These are phyloP conservation scores for Lonchura striata DNA, from an alignment of 2,113 vertebrate species.

Conservation along the genomic window DNA sequence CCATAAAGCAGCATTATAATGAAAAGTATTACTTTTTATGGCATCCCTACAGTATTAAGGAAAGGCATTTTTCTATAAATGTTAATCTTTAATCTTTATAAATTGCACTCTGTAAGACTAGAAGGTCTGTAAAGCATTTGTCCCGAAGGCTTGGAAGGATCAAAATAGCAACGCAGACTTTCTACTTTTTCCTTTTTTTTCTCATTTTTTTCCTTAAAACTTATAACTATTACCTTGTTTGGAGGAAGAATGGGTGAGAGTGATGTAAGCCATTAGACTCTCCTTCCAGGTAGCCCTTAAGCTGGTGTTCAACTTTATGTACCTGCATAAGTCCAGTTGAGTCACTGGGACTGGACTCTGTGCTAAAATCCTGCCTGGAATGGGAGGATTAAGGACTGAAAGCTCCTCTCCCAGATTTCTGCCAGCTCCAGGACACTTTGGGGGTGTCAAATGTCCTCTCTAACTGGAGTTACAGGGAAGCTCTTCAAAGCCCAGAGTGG, in stretches of 20 bases:
- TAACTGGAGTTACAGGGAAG: not conserved
- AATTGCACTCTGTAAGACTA: conserved; percentile 25
- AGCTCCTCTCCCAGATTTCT: not conserved
- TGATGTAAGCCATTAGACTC: not conserved
- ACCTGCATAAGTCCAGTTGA: not conserved
- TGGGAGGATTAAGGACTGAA: not conserved
- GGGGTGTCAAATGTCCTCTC: not conserved
- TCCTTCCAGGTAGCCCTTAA: not conserved
- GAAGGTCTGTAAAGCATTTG: not conserved
- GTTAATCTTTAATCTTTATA: conserved; percentile 58
- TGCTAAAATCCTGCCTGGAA: not conserved
- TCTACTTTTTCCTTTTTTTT: not conserved
- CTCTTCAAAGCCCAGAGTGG: not conserved
- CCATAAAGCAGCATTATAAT: conserved; percentile 28
- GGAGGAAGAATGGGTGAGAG: not conserved
- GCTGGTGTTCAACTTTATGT: not conserved
- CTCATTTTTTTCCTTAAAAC: not conserved
- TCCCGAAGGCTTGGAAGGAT: conserved; percentile 19
- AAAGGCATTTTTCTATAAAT: conserved; percentile 51
- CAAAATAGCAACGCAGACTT: conserved; percentile 37
- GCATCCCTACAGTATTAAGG: conserved; percentile 4
- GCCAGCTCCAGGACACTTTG: not conserved
- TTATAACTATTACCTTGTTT: not conserved
- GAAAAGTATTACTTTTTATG: conserved; percentile 49
- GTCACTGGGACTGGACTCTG: not conserved